Evolutionary conservation across 1,140 invertebrate genomes (phyloP).

Genomic region (Bombus soroeensis): DNA sequence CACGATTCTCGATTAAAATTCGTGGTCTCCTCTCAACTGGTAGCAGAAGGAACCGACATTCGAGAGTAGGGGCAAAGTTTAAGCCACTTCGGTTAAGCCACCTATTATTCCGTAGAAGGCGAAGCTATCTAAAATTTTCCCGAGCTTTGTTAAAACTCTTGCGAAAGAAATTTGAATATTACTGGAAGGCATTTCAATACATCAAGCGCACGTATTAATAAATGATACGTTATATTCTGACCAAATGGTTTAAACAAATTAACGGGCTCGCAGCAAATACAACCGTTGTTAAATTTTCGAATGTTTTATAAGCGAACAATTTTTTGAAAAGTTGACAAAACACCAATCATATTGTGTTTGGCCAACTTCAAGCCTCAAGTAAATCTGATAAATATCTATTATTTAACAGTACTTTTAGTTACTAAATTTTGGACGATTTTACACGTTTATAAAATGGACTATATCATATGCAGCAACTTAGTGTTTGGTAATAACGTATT

Average conservation of each 20-base stretch:
- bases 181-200: not conserved
- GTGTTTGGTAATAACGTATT: not conserved
- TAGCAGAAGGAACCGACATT: slow-evolving; percentile 32
- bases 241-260: not conserved
- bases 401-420: no score
- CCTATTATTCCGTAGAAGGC: slow-evolving; percentile 55
- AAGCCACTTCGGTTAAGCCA: slow-evolving; percentile 57
- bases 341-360: no score
- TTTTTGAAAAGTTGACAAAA: no score
- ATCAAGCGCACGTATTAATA: not conserved
- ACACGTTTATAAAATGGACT: no score
- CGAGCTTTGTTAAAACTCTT: slow-evolving; percentile 55
- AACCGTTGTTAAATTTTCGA: not conserved
- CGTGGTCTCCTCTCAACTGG: slow-evolving; percentile 15
- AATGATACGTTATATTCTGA: not conserved
- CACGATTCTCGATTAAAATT: slow-evolving; percentile 64
- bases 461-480: no score
- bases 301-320: not conserved
- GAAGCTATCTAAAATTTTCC: slow-evolving; percentile 20
- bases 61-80: slow-evolving; percentile 24
- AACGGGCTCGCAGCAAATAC: no score
- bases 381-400: no score
- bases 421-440: no score
- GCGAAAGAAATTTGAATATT: slow-evolving; percentile 61
- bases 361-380: no score